phyloP scores from a whole-genome alignment of 2,888 invertebrate species.

The Blastobasis lacticolella region DNA sequence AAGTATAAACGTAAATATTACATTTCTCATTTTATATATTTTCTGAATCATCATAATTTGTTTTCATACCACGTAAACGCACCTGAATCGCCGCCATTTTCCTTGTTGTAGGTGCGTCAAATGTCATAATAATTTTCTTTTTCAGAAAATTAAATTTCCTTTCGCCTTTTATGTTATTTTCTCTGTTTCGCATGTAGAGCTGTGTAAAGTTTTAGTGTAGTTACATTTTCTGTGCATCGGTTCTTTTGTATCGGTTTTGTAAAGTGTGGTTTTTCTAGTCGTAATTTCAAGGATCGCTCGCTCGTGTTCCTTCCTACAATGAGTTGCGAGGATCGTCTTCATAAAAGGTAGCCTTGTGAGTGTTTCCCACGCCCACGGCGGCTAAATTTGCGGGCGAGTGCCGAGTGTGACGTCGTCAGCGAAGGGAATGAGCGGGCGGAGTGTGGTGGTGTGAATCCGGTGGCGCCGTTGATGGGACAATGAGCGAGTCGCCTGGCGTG shows the following conservation, averaged over 20 bases:
- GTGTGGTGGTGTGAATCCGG: conserved; percentile 30
- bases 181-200: conserved; percentile 35
- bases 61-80: neutral
- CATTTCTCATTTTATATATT: no score
- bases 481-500: conserved; percentile 69
- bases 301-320: conserved; percentile 51
- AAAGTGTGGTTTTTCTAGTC: conserved; percentile 43
- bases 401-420: conserved; percentile 25
- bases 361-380: conserved; percentile 43
- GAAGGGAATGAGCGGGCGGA: conserved; percentile 18
- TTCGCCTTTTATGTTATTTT: conserved; percentile 58
- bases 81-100: conserved; percentile 56
- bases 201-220: conserved; percentile 31
- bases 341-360: conserved; percentile 54
- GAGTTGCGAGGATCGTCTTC: conserved; percentile 52
- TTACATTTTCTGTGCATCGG: conserved; percentile 30
- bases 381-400: conserved; percentile 17
- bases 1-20: no score
- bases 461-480: conserved; percentile 52
- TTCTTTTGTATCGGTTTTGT: conserved; percentile 25
- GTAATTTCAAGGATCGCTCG: conserved; percentile 65
- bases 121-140: conserved; percentile 73
- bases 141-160: conserved; percentile 56
- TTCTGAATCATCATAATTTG: no score
- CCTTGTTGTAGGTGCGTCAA: conserved; percentile 73